Conservation (phyloP, 53 echinoderm and acorn worm species). For the Mesocentrotus franciscanus region DNA sequence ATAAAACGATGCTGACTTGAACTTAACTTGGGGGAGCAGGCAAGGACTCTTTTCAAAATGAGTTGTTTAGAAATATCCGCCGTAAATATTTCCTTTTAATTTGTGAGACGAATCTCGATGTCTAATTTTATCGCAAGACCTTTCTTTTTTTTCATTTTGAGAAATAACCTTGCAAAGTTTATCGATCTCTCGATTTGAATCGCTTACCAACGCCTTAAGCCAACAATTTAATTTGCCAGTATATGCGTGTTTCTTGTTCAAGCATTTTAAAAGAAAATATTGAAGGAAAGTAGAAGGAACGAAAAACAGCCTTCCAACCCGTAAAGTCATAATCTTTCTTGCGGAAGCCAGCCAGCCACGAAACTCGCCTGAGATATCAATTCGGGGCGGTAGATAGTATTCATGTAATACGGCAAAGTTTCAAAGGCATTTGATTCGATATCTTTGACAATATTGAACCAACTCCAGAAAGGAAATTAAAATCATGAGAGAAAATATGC, state of each 20-base stretch:
- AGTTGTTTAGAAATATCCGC: constrained; percentile 15
- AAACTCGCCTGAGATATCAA: neutral
- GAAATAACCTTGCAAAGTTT: neutral
- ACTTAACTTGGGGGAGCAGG: neutral
- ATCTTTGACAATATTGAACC: no score
- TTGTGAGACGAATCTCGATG: neutral
- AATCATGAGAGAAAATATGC: neutral
- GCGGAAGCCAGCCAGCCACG: neutral
- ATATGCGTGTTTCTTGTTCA: neutral
- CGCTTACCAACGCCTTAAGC: neutral
- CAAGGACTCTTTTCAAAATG: constrained; percentile 1
- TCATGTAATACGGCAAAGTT: no score
- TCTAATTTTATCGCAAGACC: neutral
- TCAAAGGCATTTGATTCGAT: no score
- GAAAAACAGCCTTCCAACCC: neutral
- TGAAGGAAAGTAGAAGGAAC: neutral
- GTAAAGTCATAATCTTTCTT: neutral
- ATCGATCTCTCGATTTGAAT: constrained; percentile 3
- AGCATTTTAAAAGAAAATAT: neutral
- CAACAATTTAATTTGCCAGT: neutral
- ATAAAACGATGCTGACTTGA: neutral
- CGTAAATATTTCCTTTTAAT: neutral
- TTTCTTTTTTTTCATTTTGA: neutral
- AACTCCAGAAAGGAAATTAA: neutral
- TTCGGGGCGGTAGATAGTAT: no score